Base-by-base conservation (phyloP, 1,140 invertebrate genomes). In the Sesamia nonagrioides region DNA sequence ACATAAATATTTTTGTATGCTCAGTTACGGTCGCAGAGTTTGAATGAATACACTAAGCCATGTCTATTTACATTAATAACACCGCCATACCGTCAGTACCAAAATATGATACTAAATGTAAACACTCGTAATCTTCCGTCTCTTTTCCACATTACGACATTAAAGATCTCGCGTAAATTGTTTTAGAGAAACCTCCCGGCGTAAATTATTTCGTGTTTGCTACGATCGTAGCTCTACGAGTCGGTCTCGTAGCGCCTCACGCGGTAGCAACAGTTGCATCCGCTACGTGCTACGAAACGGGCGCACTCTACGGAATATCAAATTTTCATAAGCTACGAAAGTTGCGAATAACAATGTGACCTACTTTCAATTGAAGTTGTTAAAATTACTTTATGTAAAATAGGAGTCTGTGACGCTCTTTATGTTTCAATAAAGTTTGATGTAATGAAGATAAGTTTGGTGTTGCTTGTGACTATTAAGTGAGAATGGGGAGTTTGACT, bases 231-330 rank as follows among this genome's bases (percentile, higher is more conserved):
- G 56, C 45, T 52, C 74, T 52, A 66, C 60, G 61, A 88, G 82
- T 76, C 21, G 66, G 60, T 72, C 82, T 78, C 82, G 82, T 84
- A 88, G 83, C 81, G 52, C 48, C 76, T 82, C 80, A 72, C 79
- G 73, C 45, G 63, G 42, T 88, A 92, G 92, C 92, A 93, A 94
- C 92, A 92, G 92, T 94, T 94, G 89, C 89, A 88, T 83, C 66
- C 78, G 79, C 82, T 61, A 33, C 86, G 85, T 80, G 89, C 83
- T 84, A 81, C 89, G 87, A 81, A 82, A 77, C 91, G 81, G 91
- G 83, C 90, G 91, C 78, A 60, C 52, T 40, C 78, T 37, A 75
- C 79, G 78, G 63, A 78, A 78, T 75, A 58, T 52, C 40, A 74
- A 75, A 56, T 54, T 54, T 54, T 21, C 15, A 27, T 50, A 37